Evolutionary conservation across 2,797 vertebrate genomes (phyloP).

Genomic region (Staurois parvus): DNA sequence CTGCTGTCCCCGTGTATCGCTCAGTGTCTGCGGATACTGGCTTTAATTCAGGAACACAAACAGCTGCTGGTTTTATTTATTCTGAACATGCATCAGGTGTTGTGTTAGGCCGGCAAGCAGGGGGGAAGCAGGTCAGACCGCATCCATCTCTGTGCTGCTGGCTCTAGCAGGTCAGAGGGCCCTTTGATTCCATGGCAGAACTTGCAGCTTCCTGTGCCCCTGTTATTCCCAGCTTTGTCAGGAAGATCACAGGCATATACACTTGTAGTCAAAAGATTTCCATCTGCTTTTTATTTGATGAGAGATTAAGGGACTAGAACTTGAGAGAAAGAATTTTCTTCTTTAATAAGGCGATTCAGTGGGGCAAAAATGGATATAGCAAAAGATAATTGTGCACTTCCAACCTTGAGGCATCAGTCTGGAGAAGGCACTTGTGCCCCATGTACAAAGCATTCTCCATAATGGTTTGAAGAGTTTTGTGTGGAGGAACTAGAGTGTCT

Average conservation of each 20-base stretch:
- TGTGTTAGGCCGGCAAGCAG: neutral
- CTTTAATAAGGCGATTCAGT: neutral
- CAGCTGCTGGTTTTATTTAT: constrained; percentile 52
- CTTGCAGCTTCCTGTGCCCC: neutral
- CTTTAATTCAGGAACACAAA: constrained; percentile 46
- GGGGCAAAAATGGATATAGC: neutral
- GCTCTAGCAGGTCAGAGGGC: constrained; percentile 12
- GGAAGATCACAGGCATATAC: neutral
- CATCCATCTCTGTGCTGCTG: neutral
- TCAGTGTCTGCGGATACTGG: constrained; percentile 44
- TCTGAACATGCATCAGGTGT: constrained; percentile 40
- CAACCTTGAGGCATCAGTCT: too few species aligned
- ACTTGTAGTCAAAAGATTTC: constrained; percentile 25
- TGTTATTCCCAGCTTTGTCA: constrained; percentile 12
- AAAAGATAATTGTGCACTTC: too few species aligned
- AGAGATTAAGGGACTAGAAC: neutral
- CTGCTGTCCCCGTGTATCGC: constrained; percentile 48
- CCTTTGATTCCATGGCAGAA: neutral
- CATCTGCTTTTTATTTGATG: constrained; percentile 14
- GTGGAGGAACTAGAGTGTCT: too few species aligned
- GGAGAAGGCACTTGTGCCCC: too few species aligned
- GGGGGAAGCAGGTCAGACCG: neutral
- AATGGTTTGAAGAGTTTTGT: too few species aligned
- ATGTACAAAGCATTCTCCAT: too few species aligned
- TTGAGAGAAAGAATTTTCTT: neutral